These are phyloP conservation scores for Acanthis flammea DNA, from an alignment of 2,797 vertebrate species.

Conservation along the genomic window DNA sequence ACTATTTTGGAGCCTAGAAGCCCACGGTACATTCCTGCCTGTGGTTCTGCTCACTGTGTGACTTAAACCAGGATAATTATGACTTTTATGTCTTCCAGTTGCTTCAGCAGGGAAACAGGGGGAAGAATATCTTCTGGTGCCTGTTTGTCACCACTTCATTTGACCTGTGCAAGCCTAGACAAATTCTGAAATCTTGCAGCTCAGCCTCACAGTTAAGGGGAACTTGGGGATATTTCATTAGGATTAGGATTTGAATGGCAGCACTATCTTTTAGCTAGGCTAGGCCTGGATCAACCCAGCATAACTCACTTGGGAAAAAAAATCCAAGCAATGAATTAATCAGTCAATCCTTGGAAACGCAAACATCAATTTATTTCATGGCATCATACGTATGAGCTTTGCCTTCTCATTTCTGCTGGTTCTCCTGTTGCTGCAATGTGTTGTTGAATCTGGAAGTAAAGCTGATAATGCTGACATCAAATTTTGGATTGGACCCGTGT, in stretches of 20 bases:
- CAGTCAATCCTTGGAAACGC: not conserved
- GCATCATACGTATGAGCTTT: not conserved
- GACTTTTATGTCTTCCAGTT: slow-evolving; percentile 26
- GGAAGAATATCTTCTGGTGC: not conserved
- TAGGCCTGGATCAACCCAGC: not conserved
- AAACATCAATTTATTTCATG: not conserved
- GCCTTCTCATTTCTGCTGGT: not conserved
- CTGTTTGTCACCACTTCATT: not conserved
- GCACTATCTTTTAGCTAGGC: not conserved
- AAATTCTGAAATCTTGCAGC: not conserved
- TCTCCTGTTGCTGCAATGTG: not conserved
- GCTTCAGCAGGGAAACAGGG: not conserved
- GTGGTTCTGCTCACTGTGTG: not conserved
- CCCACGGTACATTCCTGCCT: not conserved
- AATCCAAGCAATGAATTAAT: not conserved
- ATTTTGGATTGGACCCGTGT: not conserved
- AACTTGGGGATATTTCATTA: not conserved
- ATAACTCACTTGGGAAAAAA: not conserved
- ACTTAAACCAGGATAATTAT: not conserved
- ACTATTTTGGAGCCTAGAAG: not conserved
- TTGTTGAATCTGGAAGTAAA: not conserved
- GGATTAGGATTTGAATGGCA: not conserved
- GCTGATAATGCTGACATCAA: not conserved
- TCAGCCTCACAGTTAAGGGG: not conserved
- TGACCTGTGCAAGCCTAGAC: not conserved